A percentile compares a stretch with the other conserved stretches of the same genome.
Evolutionary conservation across 2,113 vertebrate genomes (phyloP).

Genomic region (Pongo pygmaeus): DNA sequence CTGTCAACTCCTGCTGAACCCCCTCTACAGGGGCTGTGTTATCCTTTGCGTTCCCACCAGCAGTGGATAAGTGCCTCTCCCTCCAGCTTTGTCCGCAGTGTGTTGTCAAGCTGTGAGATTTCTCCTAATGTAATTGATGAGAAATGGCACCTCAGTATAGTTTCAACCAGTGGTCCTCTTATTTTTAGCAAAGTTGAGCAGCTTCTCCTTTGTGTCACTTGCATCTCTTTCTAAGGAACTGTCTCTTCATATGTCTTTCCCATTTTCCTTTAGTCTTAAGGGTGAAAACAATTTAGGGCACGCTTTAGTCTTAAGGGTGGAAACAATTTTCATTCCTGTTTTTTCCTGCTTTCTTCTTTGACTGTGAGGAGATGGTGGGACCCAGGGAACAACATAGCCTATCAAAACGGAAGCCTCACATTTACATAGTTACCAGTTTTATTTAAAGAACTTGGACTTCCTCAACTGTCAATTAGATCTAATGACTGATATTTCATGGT

Average conservation of each 20-base stretch:
- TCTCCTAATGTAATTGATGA: neutral
- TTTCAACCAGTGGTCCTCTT: neutral
- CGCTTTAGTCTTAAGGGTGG: neutral
- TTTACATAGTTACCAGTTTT: neutral
- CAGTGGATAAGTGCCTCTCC: fast-evolving
- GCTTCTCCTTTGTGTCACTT: neutral
- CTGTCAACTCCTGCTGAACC: neutral
- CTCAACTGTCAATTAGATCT: neutral
- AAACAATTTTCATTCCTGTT: neutral
- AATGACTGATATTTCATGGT: neutral
- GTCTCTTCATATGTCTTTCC: neutral
- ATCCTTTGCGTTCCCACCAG: neutral
- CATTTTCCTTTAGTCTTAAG: neutral
- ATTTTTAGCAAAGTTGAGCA: neutral
- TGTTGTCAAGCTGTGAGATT: no score
- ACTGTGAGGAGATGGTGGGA: neutral
- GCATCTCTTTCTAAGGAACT: neutral
- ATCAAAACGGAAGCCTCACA: neutral
- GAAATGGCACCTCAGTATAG: neutral
- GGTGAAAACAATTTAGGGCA: neutral
- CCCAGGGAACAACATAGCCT: neutral
- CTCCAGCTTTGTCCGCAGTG: neutral
- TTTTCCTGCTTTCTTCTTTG: neutral
- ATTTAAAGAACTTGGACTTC: neutral
- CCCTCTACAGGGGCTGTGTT: fast-evolving